These are phyloP conservation scores for Diarsia brunnea DNA, from an alignment of 2,888 invertebrate species.

Conservation along the genomic window DNA sequence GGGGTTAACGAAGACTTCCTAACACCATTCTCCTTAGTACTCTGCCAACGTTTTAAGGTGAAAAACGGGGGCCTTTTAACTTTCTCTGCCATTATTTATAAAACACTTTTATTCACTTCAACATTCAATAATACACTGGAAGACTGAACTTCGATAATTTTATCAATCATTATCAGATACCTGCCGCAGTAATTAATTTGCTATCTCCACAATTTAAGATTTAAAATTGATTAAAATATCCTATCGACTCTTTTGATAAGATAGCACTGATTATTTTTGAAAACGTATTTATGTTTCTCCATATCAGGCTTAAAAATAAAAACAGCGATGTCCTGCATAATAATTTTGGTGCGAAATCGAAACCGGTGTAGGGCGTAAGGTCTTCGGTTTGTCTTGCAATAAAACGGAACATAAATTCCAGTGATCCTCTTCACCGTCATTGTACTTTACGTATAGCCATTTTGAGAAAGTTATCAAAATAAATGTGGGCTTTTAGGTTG, in stretches of 20 bases:
- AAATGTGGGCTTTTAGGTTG: constrained; percentile 86
- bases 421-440: constrained; percentile 68
- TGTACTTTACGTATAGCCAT: constrained; percentile 64
- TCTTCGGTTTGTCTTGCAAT: constrained; percentile 50
- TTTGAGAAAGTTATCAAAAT: constrained; percentile 82
- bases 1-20: constrained; percentile 38
- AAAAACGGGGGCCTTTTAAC: constrained; percentile 82
- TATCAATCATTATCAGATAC: constrained; percentile 57
- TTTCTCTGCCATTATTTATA: constrained; percentile 83
- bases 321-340: constrained; percentile 38
- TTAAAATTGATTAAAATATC: constrained; percentile 51
- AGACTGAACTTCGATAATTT: constrained; percentile 54
- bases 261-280: constrained; percentile 42
- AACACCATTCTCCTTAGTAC: constrained; percentile 70
- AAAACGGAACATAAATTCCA: constrained; percentile 66
- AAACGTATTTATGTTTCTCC: constrained; percentile 38
- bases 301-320: constrained; percentile 31
- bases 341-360: constrained; percentile 57
- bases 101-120: constrained; percentile 55
- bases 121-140: constrained; percentile 63
- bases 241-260: constrained; percentile 52
- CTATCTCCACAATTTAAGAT: constrained; percentile 55
- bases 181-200: constrained; percentile 50
- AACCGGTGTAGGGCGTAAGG: constrained; percentile 53
- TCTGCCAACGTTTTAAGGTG: constrained; percentile 81